phyloP scores from a whole-genome alignment of 92 coral and sea anemone species.

The Scolanthus callimorphus region DNA sequence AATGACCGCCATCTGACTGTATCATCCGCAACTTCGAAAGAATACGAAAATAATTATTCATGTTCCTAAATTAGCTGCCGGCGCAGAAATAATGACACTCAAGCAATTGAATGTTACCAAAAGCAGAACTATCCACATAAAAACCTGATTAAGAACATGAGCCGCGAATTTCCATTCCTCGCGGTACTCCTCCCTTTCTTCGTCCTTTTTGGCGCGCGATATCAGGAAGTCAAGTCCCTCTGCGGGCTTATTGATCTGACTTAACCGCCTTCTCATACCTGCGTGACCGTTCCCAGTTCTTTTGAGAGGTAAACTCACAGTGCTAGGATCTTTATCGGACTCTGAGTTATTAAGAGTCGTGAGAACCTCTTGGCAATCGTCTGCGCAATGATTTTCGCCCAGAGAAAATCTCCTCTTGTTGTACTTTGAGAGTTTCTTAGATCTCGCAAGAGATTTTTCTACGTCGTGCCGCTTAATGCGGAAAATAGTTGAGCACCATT shows the following conservation, averaged over 20 bases:
- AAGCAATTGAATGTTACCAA: constrained; percentile 72
- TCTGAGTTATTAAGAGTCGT: constrained; percentile 32
- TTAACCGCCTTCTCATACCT: constrained; percentile 23
- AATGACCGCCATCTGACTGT: too few species aligned
- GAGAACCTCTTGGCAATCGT: constrained; percentile 37
- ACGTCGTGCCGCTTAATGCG: constrained; percentile 40
- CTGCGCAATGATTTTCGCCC: constrained; percentile 44
- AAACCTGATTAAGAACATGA: constrained; percentile 64
- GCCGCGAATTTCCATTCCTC: constrained; percentile 92
- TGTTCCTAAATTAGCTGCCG: constrained; percentile 43
- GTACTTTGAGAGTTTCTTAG: constrained; percentile 2
- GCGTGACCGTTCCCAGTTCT: constrained; percentile 27
- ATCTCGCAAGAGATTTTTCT: constrained; percentile 11
- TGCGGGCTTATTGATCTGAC: constrained; percentile 25
- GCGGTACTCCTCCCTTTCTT: constrained; percentile 54
- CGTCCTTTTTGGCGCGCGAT: constrained; percentile 65
- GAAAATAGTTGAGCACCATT: constrained; percentile 66
- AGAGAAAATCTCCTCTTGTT: constrained; percentile 39
- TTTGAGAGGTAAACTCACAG: constrained; percentile 13
- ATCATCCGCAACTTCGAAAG: too few species aligned
- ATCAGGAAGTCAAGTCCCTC: constrained; percentile 73
- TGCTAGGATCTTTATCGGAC: constrained; percentile 27
- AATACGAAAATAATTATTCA: too few species aligned
- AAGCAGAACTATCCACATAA: constrained; percentile 78
- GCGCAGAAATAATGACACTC: constrained; percentile 68